Conservation (phyloP, 2,113 vertebrate genomes). For the Symphodus melops region DNA sequence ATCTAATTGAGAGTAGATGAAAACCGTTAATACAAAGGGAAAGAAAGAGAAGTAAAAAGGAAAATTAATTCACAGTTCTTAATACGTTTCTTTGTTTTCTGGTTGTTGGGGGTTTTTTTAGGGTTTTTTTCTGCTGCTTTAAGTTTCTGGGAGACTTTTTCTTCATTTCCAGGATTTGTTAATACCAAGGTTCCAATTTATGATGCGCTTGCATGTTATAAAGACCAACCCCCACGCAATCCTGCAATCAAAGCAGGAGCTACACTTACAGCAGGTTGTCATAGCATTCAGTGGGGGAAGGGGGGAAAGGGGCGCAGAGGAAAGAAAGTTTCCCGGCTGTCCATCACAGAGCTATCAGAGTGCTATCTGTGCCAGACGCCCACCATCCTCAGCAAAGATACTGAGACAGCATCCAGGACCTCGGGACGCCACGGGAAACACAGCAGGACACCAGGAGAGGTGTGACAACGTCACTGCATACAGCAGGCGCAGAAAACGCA, state of each 20-base stretch:
- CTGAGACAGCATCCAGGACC: conserved; percentile 79
- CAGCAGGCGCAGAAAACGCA: conserved; percentile 67
- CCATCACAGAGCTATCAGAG: conserved; percentile 79
- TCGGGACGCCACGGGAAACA: conserved; percentile 77
- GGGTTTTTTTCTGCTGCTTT: conserved; percentile 12
- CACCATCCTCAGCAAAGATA: conserved; percentile 76
- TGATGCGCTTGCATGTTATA: conserved; percentile 34
- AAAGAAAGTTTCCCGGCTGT: conserved; percentile 76
- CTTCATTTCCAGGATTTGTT: conserved; percentile 41
- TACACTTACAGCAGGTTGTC: conserved; percentile 62
- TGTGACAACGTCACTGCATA: conserved; percentile 78
- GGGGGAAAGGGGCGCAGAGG: conserved; percentile 37
- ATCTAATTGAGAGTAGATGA: conserved; percentile 57
- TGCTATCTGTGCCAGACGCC: conserved; percentile 81
- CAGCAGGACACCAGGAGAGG: conserved; percentile 79
- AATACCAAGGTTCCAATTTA: conserved; percentile 33
- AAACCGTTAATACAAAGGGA: conserved; percentile 54
- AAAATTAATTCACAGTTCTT: conserved; percentile 55
- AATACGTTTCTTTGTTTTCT: conserved; percentile 55
- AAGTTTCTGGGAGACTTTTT: conserved; percentile 33
- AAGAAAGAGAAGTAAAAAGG: conserved; percentile 42
- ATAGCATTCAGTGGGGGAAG: conserved; percentile 39
- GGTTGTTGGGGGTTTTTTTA: conserved; percentile 3
- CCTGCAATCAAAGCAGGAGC: conserved; percentile 18
- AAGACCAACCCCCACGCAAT: conserved; percentile 27